Conservation (phyloP, 2,888 invertebrate genomes). For the Willowsia nigromaculata region DNA sequence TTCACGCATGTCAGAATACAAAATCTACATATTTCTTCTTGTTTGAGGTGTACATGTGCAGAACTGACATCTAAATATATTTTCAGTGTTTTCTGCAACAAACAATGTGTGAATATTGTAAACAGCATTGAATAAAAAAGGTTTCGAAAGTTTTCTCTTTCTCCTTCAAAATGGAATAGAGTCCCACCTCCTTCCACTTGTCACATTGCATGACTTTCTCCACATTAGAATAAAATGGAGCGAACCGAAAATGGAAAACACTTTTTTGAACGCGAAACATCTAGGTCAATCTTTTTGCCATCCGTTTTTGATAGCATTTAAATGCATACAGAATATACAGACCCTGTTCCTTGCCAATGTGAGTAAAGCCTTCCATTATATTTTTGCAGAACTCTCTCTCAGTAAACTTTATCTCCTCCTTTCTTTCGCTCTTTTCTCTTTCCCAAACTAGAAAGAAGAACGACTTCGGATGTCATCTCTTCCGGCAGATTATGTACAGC, state of each 20-base stretch:
- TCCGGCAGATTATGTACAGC: conserved; percentile 38
- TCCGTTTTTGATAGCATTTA: conserved; percentile 22
- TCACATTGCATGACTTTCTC: background rate
- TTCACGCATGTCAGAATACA: no score
- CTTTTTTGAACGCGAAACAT: conserved; percentile 8
- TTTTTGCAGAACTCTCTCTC: background rate
- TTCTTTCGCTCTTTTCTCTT: background rate
- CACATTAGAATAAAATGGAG: background rate
- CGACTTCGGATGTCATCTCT: conserved; percentile 35
- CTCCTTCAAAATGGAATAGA: background rate
- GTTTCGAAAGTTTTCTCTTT: background rate
- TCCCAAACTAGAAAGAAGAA: background rate
- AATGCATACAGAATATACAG: background rate
- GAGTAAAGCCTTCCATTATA: background rate
- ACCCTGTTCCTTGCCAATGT: background rate
- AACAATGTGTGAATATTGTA: background rate
- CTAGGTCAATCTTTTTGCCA: conserved; percentile 34
- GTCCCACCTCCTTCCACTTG: background rate
- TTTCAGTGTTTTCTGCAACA: background rate
- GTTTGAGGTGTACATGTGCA: background rate
- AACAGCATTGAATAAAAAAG: background rate
- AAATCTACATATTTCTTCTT: no score
- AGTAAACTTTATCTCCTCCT: background rate
- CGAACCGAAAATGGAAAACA: conserved; percentile 10
- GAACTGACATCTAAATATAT: background rate